Base-by-base conservation (phyloP, 1,140 invertebrate genomes). In the Neodiprion virginianus region DNA sequence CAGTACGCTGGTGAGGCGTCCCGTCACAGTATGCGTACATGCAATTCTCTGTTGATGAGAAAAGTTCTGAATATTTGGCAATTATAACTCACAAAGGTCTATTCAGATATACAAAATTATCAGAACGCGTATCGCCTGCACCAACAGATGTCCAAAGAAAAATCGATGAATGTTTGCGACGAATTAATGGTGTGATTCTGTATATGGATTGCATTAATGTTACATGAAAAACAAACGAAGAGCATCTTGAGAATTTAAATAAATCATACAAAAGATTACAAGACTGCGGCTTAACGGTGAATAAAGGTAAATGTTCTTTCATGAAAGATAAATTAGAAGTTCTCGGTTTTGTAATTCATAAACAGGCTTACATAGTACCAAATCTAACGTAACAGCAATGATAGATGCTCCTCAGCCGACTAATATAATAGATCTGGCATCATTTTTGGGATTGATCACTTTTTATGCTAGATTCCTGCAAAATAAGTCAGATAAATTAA, bases 101-200 rank as follows among this genome's bases (percentile, higher is more conserved):
- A 23, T 91, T 83, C 77, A 77, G 80, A 10, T 86, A 89, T 28
- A 87, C 86, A 49, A 73, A 88, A 11, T 75, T 91, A 75, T 82
- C 84, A 12, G 90, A 88, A 81, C 88, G 90, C 7, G 80, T 90
- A 7, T 79, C 82, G 12, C 48, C 69, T 5, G 69, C 28, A 21
- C 69, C 69, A 8, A 40, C 28, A 17, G 69, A 71, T 48, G 53
- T 83, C 69, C 81, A 86, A 74, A 69, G 77, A 23, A 72, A 80
- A 48, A 83, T 86, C 79, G 82, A 86, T 48, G 75, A 77, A 12
- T 69, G 80, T 65, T 70, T 86, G 28, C 75, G 77, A 28, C 80
- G 80, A 0, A 79, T 86, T 14, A n/a, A 67, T 48, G 82, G 80
- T 1, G 79, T 82, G 17, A 80, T 78, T 11, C 75, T 75, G 49